Base-by-base conservation (phyloP, 2,888 invertebrate genomes). In the Pollenia amentaria region DNA sequence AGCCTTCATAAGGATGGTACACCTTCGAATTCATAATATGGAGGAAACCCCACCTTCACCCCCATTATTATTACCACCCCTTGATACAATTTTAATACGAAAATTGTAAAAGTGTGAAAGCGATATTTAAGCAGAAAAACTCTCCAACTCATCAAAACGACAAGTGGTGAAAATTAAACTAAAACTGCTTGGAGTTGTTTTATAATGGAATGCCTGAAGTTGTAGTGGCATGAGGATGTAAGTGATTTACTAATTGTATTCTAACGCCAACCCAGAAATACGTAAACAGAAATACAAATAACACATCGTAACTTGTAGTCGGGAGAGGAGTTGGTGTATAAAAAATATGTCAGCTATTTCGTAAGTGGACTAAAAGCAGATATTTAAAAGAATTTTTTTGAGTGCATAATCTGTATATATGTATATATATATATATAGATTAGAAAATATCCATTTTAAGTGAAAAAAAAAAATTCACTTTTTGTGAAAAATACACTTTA, bases 171-270 rank as follows among this genome's bases (percentile, higher is more conserved):
- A 76, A 70, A 62, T 78, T 77, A 67, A 69, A 76, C 11, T 16
- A n/a, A 65, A 69, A 40, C 21, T 46, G 12, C 46, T 51, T 16
- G 9, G n/a, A 38, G n/a, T 21, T 48, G 48, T 38, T 14, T 11
- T 12, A 48, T 6, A 4, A 12, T 53, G n/a, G 6, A 42, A 38
- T 55, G 70, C 51, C 6, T 60, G n/a, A 42, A 18, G 16, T 11
- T 29, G 4, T 46, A 14, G 40, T 57, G 40, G 42, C 9, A 44
- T 12, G 21, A 44, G 60, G 29, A 64, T 73, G 55, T 69, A 78
- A 78, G 55, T 82, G 60, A 73, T 82, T 85, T 85, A 69, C 77
- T 78, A 82, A 82, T 82, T 81, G 81, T 70, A 80, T 48, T 76
- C 40, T 80, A 64, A 69, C 76, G 48, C 60, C 18, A 18, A 53